Conservation (phyloP, 2,113 vertebrate genomes). For the Gopherus flavomarginatus region DNA sequence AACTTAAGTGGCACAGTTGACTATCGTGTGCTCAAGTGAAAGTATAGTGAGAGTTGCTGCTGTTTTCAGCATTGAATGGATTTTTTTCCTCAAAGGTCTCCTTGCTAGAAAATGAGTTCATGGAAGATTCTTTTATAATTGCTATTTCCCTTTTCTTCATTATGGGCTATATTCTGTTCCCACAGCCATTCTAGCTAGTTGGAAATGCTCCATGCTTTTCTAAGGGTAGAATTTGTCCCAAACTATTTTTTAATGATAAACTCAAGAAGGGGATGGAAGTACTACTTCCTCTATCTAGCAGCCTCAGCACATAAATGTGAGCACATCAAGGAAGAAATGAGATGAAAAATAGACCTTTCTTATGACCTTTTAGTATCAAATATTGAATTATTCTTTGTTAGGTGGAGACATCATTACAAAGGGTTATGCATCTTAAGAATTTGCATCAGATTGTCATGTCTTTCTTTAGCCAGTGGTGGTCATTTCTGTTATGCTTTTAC, state of each 20-base stretch:
- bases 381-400: neutral
- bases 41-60: neutral
- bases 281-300: constrained; percentile 20
- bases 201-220: neutral
- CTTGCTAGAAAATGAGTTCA: constrained; percentile 15
- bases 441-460: constrained; percentile 6
- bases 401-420: neutral
- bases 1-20: neutral
- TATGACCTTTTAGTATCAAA: neutral
- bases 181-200: neutral
- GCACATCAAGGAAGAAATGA: constrained; percentile 7
- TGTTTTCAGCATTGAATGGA: neutral
- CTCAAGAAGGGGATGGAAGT: neutral
- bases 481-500: neutral
- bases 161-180: neutral
- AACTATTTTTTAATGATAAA: neutral
- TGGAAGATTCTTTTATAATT: neutral
- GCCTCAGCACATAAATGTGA: constrained; percentile 6
- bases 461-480: constrained; percentile 17
- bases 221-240: neutral
- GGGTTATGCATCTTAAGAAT: neutral
- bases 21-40: neutral
- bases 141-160: constrained; percentile 32
- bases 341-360: constrained; percentile 47
- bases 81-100: neutral